Base-by-base conservation (phyloP, 2,113 vertebrate species). In the Macaca mulatta region DNA sequence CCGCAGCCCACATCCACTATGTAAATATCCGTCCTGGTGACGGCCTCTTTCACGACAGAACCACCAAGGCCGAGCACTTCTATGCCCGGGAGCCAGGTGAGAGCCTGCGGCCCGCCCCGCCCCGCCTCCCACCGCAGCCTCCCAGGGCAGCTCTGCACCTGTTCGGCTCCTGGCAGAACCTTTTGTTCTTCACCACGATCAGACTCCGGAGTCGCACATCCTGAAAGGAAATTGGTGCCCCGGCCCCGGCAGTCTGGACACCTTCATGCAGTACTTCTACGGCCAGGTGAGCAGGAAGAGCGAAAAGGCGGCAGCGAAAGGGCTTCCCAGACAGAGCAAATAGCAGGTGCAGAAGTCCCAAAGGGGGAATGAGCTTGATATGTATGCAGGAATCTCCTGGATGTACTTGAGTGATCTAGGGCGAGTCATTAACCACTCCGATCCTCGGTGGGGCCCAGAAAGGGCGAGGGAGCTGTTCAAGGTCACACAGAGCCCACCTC, bases 171-270 rank as follows among this genome's bases (percentile, higher is more conserved):
- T 1, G 11, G 82, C 95, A 97, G 97, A 93, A 5, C 89, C 79
- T 32, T 87, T 96, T 22, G 20, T 89, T 64, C 86, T 77, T 27
- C 87, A 92, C 43, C 96, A 80, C 0, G 43, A 96, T 75, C 43
- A 22, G 93, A 96, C 92, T 40, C 97, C 83, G 0, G 27, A 85
- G 61, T 98, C 97, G 0, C 97, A 97, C 95, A 98, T 97, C 64
- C 69, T 97, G 89, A 79, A 96, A 92, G 98, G 98, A 67, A 94
- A 92, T 1, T 13, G 96, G 95, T 2, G 18, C 18, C 96, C 86
- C 0, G 93, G 98, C 4, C 97, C 97, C 0, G 89, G 97, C 75
- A 96, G 83, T 72, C 96, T 97, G 0, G 45, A 9, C 10, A 97
- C 97, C 20, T 87, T 83, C 79, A 92, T 12, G 52, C 40, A 67